phyloP scores from a whole-genome alignment of 2,113 vertebrate species.

The Asarcornis scutulata region DNA sequence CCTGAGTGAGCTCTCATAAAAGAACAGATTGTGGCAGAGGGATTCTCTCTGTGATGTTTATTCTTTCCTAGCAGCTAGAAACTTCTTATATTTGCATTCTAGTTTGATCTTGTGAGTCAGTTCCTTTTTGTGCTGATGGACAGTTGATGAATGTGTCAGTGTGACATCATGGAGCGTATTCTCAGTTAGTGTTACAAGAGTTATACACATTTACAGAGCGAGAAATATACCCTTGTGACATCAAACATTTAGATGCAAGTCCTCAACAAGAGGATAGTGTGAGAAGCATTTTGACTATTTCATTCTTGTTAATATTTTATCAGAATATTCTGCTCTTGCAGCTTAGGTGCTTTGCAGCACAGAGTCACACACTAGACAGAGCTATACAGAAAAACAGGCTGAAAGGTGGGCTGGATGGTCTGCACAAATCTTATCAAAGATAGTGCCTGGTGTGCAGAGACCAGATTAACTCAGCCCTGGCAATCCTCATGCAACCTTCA shows the following conservation, averaged over 20 bases:
- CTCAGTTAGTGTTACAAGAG: neutral
- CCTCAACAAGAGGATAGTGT: neutral
- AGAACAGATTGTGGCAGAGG: neutral
- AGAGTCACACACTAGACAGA: neutral
- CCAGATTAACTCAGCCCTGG: accelerated
- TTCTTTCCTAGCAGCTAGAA: neutral
- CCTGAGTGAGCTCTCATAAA: neutral
- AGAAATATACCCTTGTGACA: neutral
- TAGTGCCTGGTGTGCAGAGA: neutral
- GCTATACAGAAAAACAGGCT: neutral
- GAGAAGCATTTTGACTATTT: neutral
- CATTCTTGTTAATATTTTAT: neutral
- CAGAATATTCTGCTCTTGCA: neutral
- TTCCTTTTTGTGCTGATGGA: neutral
- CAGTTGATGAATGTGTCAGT: neutral
- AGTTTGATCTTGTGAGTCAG: neutral
- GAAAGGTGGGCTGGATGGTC: neutral
- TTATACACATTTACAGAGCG: neutral
- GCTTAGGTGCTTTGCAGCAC: neutral
- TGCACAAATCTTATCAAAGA: neutral
- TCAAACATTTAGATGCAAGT: neutral
- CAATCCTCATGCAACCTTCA: neutral
- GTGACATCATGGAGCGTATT: neutral
- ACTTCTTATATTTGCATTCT: neutral
- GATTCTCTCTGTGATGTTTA: neutral